Conservation (phyloP, 2,888 invertebrate genomes). For the Cheilosia soror region DNA sequence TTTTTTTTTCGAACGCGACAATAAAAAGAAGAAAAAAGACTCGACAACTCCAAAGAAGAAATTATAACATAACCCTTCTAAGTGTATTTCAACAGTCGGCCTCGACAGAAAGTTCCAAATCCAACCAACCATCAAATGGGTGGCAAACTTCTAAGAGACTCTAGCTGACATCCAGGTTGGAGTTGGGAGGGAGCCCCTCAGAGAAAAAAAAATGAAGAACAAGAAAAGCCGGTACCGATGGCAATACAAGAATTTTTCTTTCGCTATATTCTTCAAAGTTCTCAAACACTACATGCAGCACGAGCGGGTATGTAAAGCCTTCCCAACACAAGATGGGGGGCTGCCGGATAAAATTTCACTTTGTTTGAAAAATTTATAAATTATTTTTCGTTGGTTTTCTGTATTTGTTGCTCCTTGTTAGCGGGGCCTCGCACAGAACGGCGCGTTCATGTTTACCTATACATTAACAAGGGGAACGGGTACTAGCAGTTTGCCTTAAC, state of each 20-base stretch:
- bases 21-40: constrained; percentile 15
- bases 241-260: constrained; percentile 64
- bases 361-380: constrained; percentile 71
- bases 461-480: constrained; percentile 51
- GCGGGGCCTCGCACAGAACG: constrained; percentile 50
- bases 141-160: constrained; percentile 65
- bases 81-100: constrained; percentile 34
- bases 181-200: constrained; percentile 12
- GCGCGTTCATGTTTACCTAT: constrained; percentile 62
- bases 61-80: constrained; percentile 66
- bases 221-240: constrained; percentile 24
- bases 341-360: constrained; percentile 62
- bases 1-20: constrained; percentile 7
- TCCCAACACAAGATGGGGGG: not conserved
- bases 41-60: constrained; percentile 28
- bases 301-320: not conserved
- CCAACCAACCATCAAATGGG: constrained; percentile 64
- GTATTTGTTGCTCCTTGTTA: constrained; percentile 69
- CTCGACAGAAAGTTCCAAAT: constrained; percentile 40
- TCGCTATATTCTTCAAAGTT: constrained; percentile 69
- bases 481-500: constrained; percentile 14
- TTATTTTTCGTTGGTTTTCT: constrained; percentile 66
- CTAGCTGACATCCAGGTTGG: constrained; percentile 41
- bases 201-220: constrained; percentile 18
- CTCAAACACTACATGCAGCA: constrained; percentile 36